These are phyloP conservation scores for Tokudaia muenninki DNA, from an alignment of 2,797 vertebrate species.

Conservation along the genomic window DNA sequence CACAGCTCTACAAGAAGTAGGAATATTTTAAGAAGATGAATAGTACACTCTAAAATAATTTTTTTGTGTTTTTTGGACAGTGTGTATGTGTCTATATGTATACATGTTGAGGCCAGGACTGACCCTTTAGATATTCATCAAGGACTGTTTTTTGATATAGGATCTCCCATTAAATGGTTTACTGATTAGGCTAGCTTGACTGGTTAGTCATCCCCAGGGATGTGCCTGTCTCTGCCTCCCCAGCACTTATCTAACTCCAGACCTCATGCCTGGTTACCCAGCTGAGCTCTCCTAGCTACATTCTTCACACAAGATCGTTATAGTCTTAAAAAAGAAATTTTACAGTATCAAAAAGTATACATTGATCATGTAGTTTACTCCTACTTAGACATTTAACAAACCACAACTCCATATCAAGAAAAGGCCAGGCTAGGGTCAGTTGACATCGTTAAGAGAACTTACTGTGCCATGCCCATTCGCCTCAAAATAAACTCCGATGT, in stretches of 20 bases:
- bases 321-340: neutral
- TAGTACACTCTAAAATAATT: slow-evolving; percentile 9
- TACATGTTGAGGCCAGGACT: neutral
- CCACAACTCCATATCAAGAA: neutral
- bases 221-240: neutral
- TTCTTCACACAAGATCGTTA: neutral
- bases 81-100: neutral
- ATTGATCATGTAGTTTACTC: neutral
- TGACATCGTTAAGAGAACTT: slow-evolving; percentile 84
- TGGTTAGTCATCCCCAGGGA: neutral
- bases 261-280: neutral
- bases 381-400: slow-evolving; percentile 13
- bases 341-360: neutral
- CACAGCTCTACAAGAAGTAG: neutral
- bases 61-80: neutral
- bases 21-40: slow-evolving; percentile 43
- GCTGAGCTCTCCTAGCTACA: neutral
- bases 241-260: neutral
- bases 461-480: slow-evolving; percentile 98
- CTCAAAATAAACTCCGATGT: slow-evolving; percentile 97
- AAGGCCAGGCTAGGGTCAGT: neutral
- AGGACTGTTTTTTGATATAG: neutral
- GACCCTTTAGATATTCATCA: neutral
- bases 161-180: neutral
- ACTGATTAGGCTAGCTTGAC: neutral